phyloP scores from a whole-genome alignment of 2,888 invertebrate species.

The Cheilosia soror region DNA sequence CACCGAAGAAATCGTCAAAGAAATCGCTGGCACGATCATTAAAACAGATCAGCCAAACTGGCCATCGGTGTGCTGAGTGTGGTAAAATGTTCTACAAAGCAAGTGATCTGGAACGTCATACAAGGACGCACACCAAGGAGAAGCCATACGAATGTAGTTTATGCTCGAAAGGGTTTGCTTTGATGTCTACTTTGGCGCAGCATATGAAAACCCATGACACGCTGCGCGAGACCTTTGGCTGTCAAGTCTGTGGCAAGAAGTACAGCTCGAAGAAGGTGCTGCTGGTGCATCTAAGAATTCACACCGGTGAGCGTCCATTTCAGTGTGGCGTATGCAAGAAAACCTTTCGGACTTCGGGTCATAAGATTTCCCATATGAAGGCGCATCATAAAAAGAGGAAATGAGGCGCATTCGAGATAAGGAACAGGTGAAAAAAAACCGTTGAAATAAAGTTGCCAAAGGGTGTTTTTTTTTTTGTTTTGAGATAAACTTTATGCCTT shows the following conservation, averaged over 20 bases:
- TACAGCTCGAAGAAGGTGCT: slow-evolving; percentile 78
- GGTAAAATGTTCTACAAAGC: slow-evolving; percentile 76
- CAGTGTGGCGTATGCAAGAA: slow-evolving; percentile 77
- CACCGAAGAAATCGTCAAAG: slow-evolving; percentile 48
- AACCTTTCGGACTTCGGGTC: slow-evolving; percentile 80
- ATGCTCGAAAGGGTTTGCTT: slow-evolving; percentile 76
- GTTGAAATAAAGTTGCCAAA: slow-evolving; percentile 1
- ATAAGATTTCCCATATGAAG: slow-evolving; percentile 78
- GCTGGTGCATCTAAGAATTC: slow-evolving; percentile 79
- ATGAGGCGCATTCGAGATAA: neutral
- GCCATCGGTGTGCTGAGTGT: slow-evolving; percentile 78
- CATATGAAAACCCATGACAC: slow-evolving; percentile 76
- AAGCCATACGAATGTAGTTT: slow-evolving; percentile 76
- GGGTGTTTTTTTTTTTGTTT: neutral
- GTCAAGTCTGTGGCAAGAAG: slow-evolving; percentile 78
- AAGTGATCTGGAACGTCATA: slow-evolving; percentile 78
- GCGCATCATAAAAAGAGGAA: slow-evolving; percentile 66
- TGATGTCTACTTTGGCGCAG: slow-evolving; percentile 76
- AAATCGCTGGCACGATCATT: slow-evolving; percentile 40
- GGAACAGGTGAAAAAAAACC: neutral
- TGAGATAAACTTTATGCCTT: neutral
- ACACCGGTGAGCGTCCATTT: slow-evolving; percentile 80
- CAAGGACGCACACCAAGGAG: slow-evolving; percentile 78
- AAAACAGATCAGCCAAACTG: slow-evolving; percentile 38
- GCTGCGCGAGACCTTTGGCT: slow-evolving; percentile 69